Evolutionary conservation across 1,140 invertebrate genomes (phyloP), one percentile per base, ranked within the genome.

Genomic region (Drosophila quadrilineata): DNA sequence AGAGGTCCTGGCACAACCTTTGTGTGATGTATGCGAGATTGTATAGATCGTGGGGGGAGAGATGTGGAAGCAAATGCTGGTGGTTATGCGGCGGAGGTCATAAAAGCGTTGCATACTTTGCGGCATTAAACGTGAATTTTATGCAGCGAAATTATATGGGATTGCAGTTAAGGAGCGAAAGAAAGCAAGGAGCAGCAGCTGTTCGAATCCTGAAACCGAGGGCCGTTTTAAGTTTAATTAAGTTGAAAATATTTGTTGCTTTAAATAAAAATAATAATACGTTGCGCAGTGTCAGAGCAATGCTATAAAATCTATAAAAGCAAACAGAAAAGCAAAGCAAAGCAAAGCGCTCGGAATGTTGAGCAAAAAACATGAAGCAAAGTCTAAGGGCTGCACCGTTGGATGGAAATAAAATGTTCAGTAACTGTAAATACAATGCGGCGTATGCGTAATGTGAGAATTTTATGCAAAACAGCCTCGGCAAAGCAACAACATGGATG

Each of bases 171-270:
- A 84, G 54, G 67, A 43, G 74, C 57, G 62, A 49, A 79, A 14
- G n/a, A n/a, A n/a, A n/a, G n/a, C n/a, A n/a, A n/a, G n/a, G n/a
- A n/a, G n/a, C 59, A 70, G 71, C 68, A 67, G 68, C 21, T 67
- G 68, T 40, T 57, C 29, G 52, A 63, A 72, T 77, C 74, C 62
- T 19, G 28, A 45, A 52, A 36, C 22, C 43, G 12, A 21, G 48
- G 49, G 56, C 36, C 49, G 50, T 80, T 71, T 85, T 85, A 84
- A 84, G 77, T 84, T 84, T 84, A 84, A 84, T 84, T 84, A 84
- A 84, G 77, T 64, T 77, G 77, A 84, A 84, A 84, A 84, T 84
- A 84, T 84, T 84, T 85, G 69, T 65, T 77, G 73, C 79, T 74
- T 84, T 84, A 76, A 85, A 84, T 84, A 84, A 77, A 63, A 84